Evolutionary conservation across 2,797 vertebrate species (phyloP), one percentile per base, ranked within the genome.

Genomic region (Parambassis ranga): DNA sequence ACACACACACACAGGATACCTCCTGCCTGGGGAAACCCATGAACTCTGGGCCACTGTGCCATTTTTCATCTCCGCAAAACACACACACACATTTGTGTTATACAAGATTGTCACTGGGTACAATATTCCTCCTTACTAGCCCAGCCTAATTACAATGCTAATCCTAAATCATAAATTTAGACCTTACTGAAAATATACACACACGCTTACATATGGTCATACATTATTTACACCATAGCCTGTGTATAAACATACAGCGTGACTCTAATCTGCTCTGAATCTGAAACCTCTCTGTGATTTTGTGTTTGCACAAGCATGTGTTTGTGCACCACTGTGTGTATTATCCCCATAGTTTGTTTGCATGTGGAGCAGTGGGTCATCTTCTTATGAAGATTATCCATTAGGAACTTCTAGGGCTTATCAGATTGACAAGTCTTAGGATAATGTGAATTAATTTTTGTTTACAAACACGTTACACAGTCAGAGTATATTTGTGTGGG

Each of bases 201-300:
- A 7, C 30, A 23, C 30, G 19, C 15, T 41, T 13, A 6, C 15
- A 44, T 31, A 42, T 10, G 7, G 7, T 22, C 42, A 62, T 52
- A 35, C 10, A 15, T 44, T 37, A 41, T 1, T 26, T 1, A 56
- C 2, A 24, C 42, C 9, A 60, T 65, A 22, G 66, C 53, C 18
- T 27, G 41, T 28, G 46, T 36, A 32, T 39, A 5, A 27, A 38
- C 31, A 30, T 11, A 32, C 37, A 61, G 46, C 47, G 6, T 5
- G 41, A 16, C 52, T 31, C 58, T 63, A 76, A 67, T 73, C 68
- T 60, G 50, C 41, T 74, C 59, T 63, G 69, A 62, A 36, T 77
- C 48, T 69, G 28, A 79, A 65, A 62, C 51, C 41, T 51, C 55
- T 48, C 15, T 48, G 33, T 36, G 71, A 60, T 23, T 46, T 24